These are phyloP conservation scores for Erpetoichthys calabaricus DNA, from an alignment of 2,797 vertebrate species.

Conservation along the genomic window DNA sequence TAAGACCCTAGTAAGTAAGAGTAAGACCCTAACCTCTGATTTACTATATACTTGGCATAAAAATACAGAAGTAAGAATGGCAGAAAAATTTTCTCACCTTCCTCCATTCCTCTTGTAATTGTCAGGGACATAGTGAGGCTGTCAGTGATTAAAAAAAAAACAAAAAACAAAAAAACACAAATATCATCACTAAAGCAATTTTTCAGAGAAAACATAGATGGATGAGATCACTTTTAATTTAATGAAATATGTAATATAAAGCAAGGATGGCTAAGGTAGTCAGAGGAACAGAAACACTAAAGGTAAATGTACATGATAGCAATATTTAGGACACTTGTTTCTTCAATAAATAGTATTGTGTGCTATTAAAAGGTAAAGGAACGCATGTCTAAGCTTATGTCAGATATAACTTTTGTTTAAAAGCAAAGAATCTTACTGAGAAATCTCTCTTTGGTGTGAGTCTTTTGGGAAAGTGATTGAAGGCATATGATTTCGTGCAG, in stretches of 20 bases:
- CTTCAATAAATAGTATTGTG: too few relatives aligned
- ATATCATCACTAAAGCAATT: background rate
- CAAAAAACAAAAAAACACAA: background rate
- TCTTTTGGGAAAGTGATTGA: slow-evolving; percentile 92
- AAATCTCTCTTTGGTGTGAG: slow-evolving; percentile 91
- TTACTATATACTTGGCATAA: too few relatives aligned
- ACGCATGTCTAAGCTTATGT: too few relatives aligned
- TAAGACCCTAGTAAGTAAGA: too few relatives aligned
- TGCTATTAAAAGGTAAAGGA: too few relatives aligned
- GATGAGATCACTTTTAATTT: background rate
- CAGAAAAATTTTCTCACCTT: slow-evolving; percentile 42
- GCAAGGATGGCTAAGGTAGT: too few relatives aligned
- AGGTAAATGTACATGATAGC: too few relatives aligned
- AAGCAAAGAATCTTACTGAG: slow-evolving; percentile 53
- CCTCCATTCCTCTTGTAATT: slow-evolving; percentile 96
- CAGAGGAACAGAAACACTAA: too few relatives aligned
- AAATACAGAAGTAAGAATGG: background rate
- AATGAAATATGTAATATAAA: background rate
- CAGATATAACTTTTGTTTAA: too few relatives aligned
- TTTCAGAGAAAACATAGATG: too few relatives aligned
- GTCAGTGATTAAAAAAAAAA: slow-evolving; percentile 16
- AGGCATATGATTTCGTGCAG: slow-evolving; percentile 93
- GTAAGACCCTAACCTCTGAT: too few relatives aligned
- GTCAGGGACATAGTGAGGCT: slow-evolving; percentile 97
- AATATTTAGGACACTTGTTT: too few relatives aligned